A percentile compares a stretch with the other conserved stretches of the same genome.
phyloP scores from a whole-genome alignment of 2,113 vertebrate species.

The Barnardius zonarius region DNA sequence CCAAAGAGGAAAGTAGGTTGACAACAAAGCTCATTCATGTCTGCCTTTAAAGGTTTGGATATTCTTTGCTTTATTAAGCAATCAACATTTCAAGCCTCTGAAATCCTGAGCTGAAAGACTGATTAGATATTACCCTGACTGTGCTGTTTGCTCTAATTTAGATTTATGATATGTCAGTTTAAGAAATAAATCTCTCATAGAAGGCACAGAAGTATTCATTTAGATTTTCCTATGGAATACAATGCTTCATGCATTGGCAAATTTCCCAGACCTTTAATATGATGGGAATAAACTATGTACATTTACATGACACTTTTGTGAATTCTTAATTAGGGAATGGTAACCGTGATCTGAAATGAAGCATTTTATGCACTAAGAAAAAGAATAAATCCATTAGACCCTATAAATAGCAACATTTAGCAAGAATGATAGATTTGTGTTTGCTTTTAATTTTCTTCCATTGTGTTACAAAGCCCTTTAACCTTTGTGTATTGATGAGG shows the following conservation, averaged over 20 bases:
- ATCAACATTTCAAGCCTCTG: constrained; percentile 39
- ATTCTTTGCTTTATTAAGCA: constrained; percentile 37
- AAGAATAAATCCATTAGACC: constrained; percentile 66
- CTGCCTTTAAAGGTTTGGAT: neutral
- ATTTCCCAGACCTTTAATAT: constrained; percentile 71
- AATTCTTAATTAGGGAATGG: constrained; percentile 72
- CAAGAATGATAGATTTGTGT: constrained; percentile 50
- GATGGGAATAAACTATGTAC: constrained; percentile 72
- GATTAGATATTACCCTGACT: constrained; percentile 49
- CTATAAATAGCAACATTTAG: constrained; percentile 51
- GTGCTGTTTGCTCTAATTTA: constrained; percentile 61
- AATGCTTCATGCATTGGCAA: constrained; percentile 72
- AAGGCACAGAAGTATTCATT: constrained; percentile 51
- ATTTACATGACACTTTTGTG: constrained; percentile 61
- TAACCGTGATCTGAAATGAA: constrained; percentile 51
- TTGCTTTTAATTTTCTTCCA: constrained; percentile 51
- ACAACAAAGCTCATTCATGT: neutral
- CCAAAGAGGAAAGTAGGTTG: constrained; percentile 2
- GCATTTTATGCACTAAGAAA: constrained; percentile 52
- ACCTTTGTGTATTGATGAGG: constrained; percentile 43
- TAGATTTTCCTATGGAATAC: constrained; percentile 52
- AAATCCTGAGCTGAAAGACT: constrained; percentile 23
- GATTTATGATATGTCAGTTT: constrained; percentile 69
- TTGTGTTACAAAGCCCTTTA: constrained; percentile 39
- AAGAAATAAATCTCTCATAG: constrained; percentile 66